A percentile compares a stretch with the other conserved stretches of the same genome.
phyloP scores from a whole-genome alignment of 2,888 invertebrate genomes.

The Mesoligia furuncula region DNA sequence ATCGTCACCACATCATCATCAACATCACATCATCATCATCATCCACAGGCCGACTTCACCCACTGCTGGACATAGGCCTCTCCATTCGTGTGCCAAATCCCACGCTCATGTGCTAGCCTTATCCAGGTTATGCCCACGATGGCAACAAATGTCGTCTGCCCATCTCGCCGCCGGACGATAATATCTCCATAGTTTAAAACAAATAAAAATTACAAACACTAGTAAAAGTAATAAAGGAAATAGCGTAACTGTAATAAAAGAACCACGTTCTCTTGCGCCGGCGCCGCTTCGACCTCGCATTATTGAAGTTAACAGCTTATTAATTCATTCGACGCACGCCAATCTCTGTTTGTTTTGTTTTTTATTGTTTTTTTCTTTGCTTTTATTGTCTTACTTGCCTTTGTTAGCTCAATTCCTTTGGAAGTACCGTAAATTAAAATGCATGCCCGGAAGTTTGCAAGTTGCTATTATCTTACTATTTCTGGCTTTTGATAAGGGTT shows the following conservation, averaged over 20 bases:
- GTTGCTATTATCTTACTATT: not conserved
- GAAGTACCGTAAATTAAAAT: not conserved
- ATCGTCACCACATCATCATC: no score
- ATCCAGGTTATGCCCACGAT: no score
- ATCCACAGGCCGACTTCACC: no score
- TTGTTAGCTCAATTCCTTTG: constrained; percentile 3
- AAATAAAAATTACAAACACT: constrained; percentile 4
- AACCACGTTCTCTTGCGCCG: constrained; percentile 57
- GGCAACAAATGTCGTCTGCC: no score
- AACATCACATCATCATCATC: no score
- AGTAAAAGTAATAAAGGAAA: constrained; percentile 40
- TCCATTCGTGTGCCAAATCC: no score
- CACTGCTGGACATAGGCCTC: no score
- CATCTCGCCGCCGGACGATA: no score
- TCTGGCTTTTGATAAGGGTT: not conserved
- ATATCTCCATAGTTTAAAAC: not conserved
- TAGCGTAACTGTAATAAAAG: constrained; percentile 44
- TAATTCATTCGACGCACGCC: constrained; percentile 64
- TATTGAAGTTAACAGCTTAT: constrained; percentile 70
- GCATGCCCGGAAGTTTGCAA: not conserved
- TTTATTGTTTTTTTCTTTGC: constrained; percentile 32
- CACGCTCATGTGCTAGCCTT: no score
- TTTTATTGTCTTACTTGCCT: not conserved
- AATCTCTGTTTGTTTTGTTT: constrained; percentile 56
- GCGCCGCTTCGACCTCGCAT: constrained; percentile 66